A percentile compares a stretch with the other conserved stretches of the same genome.
phyloP scores from a whole-genome alignment of 2,888 invertebrate species.

The Blomia tropicalis region DNA sequence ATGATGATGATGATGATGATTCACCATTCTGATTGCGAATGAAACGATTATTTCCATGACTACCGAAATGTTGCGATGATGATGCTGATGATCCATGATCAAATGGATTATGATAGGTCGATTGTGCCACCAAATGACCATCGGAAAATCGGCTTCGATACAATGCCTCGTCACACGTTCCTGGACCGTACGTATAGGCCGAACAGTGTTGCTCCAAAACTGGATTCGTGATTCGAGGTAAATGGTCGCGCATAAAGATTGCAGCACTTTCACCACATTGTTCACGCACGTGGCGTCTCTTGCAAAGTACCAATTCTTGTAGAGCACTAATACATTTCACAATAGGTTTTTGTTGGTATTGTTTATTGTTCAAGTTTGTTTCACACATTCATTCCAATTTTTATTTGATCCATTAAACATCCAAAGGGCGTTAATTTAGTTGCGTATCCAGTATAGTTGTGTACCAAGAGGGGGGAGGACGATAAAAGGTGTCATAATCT shows the following conservation, averaged over 20 bases:
- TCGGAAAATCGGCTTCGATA: not conserved
- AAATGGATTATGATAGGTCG: not conserved
- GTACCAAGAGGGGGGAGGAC: not conserved
- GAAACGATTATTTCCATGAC: not conserved
- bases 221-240: constrained; percentile 28
- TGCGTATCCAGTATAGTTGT: not conserved
- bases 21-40: not conserved
- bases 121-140: not conserved
- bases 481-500: not conserved
- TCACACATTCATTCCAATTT: too few relatives aligned
- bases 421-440: not conserved
- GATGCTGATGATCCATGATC: not conserved
- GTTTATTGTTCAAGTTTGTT: not conserved
- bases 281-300: constrained; percentile 25
- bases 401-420: too few relatives aligned
- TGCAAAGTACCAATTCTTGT: constrained; percentile 29
- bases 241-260: constrained; percentile 27
- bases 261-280: constrained; percentile 28
- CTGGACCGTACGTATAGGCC: constrained; percentile 27
- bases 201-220: constrained; percentile 29
- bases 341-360: not conserved
- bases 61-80: not conserved
- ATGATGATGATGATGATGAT: too few relatives aligned
- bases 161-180: constrained; percentile 24
- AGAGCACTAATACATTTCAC: constrained; percentile 24